Percentiles rank a stretch among this genome's conserved stretches.
Evolutionary conservation across 2,888 invertebrate species (phyloP).

Genomic region (Petrolisthes manimaculis): DNA sequence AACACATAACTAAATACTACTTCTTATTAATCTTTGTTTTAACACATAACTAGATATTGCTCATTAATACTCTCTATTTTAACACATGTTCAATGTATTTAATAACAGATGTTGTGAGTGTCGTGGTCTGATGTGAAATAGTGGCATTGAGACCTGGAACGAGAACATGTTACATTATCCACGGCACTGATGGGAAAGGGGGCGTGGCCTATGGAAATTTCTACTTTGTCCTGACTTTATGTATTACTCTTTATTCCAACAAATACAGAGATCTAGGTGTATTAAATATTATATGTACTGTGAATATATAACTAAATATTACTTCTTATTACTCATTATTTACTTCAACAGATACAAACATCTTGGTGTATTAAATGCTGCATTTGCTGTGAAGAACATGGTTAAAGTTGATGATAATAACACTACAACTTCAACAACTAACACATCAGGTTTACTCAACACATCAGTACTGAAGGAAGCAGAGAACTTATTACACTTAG

Average conservation of each 20-base stretch:
- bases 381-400: constrained; percentile 64
- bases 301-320: background rate
- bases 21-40: background rate
- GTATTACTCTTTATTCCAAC: background rate
- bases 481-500: constrained; percentile 38
- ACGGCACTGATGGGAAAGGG: no score
- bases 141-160: no score
- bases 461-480: constrained; percentile 28
- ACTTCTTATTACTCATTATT: background rate
- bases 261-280: background rate
- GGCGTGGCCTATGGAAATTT: no score
- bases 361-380: constrained; percentile 66
- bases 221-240: no score
- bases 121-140: no score
- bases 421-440: background rate
- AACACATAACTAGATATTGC: no score
- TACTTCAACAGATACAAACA: constrained; percentile 60
- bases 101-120: no score
- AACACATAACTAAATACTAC: background rate
- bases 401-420: constrained; percentile 29
- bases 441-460: constrained; percentile 11
- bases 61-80: no score
- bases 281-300: background rate
- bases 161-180: no score
- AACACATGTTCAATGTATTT: no score